Base-by-base conservation (phyloP, 2,113 vertebrate species). In the Gymnocephalus cernua region DNA sequence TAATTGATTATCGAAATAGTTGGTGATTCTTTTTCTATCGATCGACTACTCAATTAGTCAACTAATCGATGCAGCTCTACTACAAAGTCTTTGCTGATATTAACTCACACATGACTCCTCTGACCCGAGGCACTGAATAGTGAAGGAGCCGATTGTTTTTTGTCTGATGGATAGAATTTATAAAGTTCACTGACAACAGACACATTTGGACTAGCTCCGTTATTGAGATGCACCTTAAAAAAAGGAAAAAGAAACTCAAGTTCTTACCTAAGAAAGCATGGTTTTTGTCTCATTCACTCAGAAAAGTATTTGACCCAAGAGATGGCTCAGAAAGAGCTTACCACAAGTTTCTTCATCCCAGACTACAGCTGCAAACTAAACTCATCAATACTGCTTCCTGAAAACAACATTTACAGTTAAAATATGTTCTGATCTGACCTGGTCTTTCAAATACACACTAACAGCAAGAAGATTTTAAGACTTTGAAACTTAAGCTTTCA, bases 181-280 rank as follows among this genome's bases (percentile, higher is more conserved):
- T 21, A 41, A 41, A 29, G 1, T 53, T 21, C 21, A 47, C 27
- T 32, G 1, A 32, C 32, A 32, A 32, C 32, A 32, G 32, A 32
- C 32, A 64, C 29, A 59, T 21, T 38, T 29, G 19, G 35, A 73
- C 18, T 14, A 1, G 3, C 44, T 54, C 13, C 65, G 56, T 54
- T 15, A 19, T 4, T 59, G 23, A 80, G 73, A 65, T 79, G 62
- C 72, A 83, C 61, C 76, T 69, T 51, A 68, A 76, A 27, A 70
- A 53, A 41, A 41, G 10, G 9, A 41, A 53, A 32, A 32, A 32
- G 5, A 32, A n/a, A 54, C 51, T 54, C 23, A 54, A 54, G n/a
- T n/a, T 54, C n/a, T 54, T n/a, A 53, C 9, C 50, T 11, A 53
- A 57, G 16, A 35, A 59, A 19, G 23, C 62, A 74, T 62, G 63